These are phyloP conservation scores for Mus musculus DNA, from an alignment of 2,113 vertebrate genomes.

Conservation along the genomic window GRCm39 chrX:91873001-91873500, in stretches of 20 bases:
- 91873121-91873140: constrained; percentile 12
- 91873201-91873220: background rate
- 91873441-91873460: background rate
- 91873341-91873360: background rate
- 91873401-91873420: too few species aligned
- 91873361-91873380: background rate
- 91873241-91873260: background rate
- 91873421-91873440: background rate
- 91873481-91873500: background rate
- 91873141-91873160: background rate
- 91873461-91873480: background rate
- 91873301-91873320: background rate
- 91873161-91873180: background rate
- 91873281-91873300: background rate
- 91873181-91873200: background rate
- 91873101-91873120: constrained; percentile 45
- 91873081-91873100: constrained; percentile 26
- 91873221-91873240: constrained; percentile 44
- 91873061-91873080: constrained; percentile 44
- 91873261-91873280: background rate
- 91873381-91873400: too few species aligned
- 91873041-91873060: constrained; percentile 39
- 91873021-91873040: constrained; percentile 20
- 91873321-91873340: background rate
- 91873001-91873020: constrained; percentile 66